Conservation (phyloP, 2,888 invertebrate species). For the Pherbina coryleti region DNA sequence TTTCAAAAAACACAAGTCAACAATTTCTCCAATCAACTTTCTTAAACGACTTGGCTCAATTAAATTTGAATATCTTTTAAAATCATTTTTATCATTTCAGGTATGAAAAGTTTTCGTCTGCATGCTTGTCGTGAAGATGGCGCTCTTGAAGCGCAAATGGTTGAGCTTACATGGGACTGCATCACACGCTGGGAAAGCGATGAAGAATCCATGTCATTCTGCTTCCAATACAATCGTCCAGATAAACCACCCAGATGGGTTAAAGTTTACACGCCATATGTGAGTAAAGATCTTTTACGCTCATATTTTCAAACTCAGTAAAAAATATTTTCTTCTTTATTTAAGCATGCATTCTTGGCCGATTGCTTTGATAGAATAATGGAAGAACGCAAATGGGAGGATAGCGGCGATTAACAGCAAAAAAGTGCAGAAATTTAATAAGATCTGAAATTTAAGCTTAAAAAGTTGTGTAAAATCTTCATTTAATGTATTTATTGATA, state of each 20-base stretch:
- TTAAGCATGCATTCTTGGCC: constrained; percentile 67
- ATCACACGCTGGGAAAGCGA: constrained; percentile 90
- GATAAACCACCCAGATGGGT: constrained; percentile 87
- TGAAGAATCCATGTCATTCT: constrained; percentile 92
- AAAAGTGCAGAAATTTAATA: constrained; percentile 36
- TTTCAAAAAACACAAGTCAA: too few species aligned
- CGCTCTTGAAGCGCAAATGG: constrained; percentile 81
- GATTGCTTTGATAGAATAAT: constrained; percentile 97
- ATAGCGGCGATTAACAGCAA: constrained; percentile 80
- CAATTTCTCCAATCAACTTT: too few species aligned
- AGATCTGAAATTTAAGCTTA: constrained; percentile 12
- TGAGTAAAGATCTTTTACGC: constrained; percentile 71
- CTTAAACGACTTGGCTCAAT: too few species aligned
- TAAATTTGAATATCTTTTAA: too few species aligned
- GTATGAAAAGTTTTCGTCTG: constrained; percentile 78
- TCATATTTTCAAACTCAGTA: background rate
- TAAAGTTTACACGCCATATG: constrained; percentile 90
- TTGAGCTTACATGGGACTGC: constrained; percentile 86
- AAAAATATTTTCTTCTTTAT: constrained; percentile 1
- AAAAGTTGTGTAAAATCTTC: constrained; percentile 29
- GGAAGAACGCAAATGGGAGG: constrained; percentile 90
- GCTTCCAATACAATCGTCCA: constrained; percentile 85
- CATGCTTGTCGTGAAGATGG: constrained; percentile 89
- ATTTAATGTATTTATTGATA: constrained; percentile 29
- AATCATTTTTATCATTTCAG: constrained; percentile 56